Base-by-base conservation (phyloP, 2,113 vertebrate species). In the Caloenas nicobarica region DNA sequence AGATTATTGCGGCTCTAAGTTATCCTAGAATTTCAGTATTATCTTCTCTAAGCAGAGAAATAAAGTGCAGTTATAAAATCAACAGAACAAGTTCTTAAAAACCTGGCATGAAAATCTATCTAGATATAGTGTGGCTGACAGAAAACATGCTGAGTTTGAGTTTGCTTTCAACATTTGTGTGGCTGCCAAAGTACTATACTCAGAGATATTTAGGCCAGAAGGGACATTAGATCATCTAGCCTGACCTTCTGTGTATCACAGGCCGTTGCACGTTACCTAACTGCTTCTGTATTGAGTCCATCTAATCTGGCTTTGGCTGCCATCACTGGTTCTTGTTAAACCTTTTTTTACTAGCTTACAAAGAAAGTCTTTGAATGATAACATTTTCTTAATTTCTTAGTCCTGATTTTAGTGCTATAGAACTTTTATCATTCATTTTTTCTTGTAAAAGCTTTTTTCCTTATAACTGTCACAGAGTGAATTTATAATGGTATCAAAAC, bases 221-320 rank as follows among this genome's bases (percentile, higher is more conserved):
- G 91, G 96, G 93, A 97, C 92, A 85, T 97, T 89, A 96, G 91
- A 96, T 96, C 95, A 96, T 96, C 77, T 89, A 76, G 44, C 46
- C 83, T 96, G 93, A 94, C 83, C 92, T 91, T 68, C 72, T 94
- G 50, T 77, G 66, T 93, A 79, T 85, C 93, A 70, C 73, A 93
- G 53, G 29, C 65, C 36, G 61, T 53, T 90, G 50, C 83, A 34
- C n/a, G 71, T 96, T 92, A 95, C 91, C 92, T 94, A 95, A 82
- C 78, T 57, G 78, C 92, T 93, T 77, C 93, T 85, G 57, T 77
- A 8, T n/a, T 69, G 31, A 85, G 57, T 61, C 53, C 91, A 61
- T 95, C 73, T 92, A 86, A 90, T 89, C 93, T 91, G 77, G 22
- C 65, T 86, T 76, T 72, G 79, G 86, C 88, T 94, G 57, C 90